Percentiles rank a stretch among this genome's conserved stretches.
Conservation (phyloP, 2,113 vertebrate genomes). For the Otis tarda region DNA sequence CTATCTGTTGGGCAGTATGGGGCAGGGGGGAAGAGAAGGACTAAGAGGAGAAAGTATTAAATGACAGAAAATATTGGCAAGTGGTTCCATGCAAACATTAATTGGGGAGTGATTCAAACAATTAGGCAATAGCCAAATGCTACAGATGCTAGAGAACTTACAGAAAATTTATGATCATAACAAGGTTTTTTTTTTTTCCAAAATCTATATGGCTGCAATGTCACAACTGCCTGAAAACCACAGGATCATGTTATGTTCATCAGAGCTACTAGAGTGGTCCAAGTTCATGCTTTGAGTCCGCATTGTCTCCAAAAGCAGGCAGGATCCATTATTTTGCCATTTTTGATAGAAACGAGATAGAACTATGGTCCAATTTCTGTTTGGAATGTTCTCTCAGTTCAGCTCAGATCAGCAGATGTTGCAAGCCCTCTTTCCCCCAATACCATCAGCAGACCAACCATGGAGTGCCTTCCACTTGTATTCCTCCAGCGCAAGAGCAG, state of each 20-base stretch:
- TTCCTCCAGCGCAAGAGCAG: not conserved
- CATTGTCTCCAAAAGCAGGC: accelerated
- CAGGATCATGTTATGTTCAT: accelerated
- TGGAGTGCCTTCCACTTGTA: not conserved
- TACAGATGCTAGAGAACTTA: not conserved
- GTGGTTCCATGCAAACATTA: not conserved
- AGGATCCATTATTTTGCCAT: not conserved
- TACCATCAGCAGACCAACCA: not conserved
- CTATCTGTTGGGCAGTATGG: not conserved
- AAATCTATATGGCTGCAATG: not conserved
- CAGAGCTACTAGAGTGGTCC: not conserved
- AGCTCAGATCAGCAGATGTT: not conserved
- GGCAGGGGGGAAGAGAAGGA: not conserved
- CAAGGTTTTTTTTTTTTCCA: not conserved
- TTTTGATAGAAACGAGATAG: not conserved
- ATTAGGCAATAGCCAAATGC: not conserved
- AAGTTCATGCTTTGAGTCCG: not conserved
- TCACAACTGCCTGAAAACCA: not conserved
- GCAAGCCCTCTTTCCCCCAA: not conserved
- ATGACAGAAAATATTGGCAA: not conserved
- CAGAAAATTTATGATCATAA: not conserved
- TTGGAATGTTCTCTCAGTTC: not conserved
- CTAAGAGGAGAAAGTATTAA: not conserved
- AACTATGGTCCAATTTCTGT: accelerated
- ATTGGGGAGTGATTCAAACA: not conserved